A percentile compares a stretch with the other conserved stretches of the same genome.
phyloP scores from a whole-genome alignment of 1,140 invertebrate species.

The Helicoverpa zea region DNA sequence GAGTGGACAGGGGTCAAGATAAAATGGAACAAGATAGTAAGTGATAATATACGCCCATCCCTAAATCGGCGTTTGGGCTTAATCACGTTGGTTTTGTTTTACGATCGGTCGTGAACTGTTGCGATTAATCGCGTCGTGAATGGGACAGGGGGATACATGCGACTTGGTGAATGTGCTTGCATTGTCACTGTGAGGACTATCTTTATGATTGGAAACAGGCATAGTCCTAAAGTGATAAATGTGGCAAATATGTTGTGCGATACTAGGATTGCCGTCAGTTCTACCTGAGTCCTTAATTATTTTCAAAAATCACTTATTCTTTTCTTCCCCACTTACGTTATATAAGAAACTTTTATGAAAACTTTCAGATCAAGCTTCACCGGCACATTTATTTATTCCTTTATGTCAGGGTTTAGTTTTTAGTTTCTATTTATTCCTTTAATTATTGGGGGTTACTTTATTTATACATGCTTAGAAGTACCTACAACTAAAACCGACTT shows the following conservation, averaged over 20 bases:
- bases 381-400: too few species aligned
- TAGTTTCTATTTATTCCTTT: not conserved
- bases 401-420: too few species aligned
- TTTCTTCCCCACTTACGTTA: too few species aligned
- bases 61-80: constrained; percentile 62
- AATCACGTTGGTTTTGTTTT: constrained; percentile 71
- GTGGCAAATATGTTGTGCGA: too few species aligned
- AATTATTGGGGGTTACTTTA: not conserved
- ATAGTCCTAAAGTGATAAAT: too few species aligned
- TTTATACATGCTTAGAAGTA: too few species aligned
- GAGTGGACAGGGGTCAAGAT: constrained; percentile 27
- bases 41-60: constrained; percentile 65
- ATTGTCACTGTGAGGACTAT: not conserved
- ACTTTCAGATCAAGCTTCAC: too few species aligned
- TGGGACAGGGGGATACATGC: constrained; percentile 6
- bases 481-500: too few species aligned
- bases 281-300: too few species aligned
- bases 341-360: too few species aligned
- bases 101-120: constrained; percentile 63
- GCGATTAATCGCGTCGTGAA: constrained; percentile 52
- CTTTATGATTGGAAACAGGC: not conserved
- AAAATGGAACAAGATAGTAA: constrained; percentile 46
- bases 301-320: too few species aligned
- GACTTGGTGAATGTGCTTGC: constrained; percentile 36
- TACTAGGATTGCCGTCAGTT: too few species aligned